Conservation (phyloP, 2,797 vertebrate species). For the Geotrypetes seraphini region DNA sequence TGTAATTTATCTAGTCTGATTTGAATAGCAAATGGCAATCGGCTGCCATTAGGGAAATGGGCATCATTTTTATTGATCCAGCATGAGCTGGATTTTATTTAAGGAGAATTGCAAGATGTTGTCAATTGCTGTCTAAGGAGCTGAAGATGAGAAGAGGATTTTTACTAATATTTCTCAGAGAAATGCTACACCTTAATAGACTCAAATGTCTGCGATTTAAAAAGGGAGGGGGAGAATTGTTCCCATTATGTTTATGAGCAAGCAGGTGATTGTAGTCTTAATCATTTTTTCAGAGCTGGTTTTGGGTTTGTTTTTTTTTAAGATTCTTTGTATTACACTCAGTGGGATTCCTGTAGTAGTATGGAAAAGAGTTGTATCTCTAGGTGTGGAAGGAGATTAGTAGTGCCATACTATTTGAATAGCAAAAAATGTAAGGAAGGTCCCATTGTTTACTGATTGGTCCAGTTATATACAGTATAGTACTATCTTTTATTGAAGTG, state of each 20-base stretch:
- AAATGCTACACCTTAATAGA: constrained; percentile 27
- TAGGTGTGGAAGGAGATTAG: no score
- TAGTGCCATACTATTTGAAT: no score
- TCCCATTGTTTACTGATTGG: no score
- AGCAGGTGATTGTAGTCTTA: constrained; percentile 16
- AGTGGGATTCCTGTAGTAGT: not conserved
- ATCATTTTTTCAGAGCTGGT: constrained; percentile 21
- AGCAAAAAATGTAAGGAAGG: no score
- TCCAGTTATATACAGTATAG: no score
- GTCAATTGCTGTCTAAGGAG: constrained; percentile 57
- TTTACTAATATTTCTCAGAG: constrained; percentile 21
- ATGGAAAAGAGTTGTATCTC: not conserved
- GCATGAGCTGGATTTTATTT: constrained; percentile 68
- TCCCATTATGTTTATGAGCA: constrained; percentile 13
- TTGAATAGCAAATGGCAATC: constrained; percentile 79
- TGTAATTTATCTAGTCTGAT: constrained; percentile 79
- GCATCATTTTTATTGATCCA: constrained; percentile 74
- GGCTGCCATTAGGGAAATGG: constrained; percentile 76
- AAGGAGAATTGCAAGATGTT: constrained; percentile 64
- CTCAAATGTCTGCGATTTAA: constrained; percentile 1
- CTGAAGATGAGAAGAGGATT: constrained; percentile 34
- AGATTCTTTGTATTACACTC: not conserved
- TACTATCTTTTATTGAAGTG: no score
- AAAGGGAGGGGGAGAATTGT: not conserved
- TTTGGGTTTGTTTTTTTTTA: not conserved